Conservation (phyloP, 2,888 invertebrate genomes). For the Drosophila kuntzei region DNA sequence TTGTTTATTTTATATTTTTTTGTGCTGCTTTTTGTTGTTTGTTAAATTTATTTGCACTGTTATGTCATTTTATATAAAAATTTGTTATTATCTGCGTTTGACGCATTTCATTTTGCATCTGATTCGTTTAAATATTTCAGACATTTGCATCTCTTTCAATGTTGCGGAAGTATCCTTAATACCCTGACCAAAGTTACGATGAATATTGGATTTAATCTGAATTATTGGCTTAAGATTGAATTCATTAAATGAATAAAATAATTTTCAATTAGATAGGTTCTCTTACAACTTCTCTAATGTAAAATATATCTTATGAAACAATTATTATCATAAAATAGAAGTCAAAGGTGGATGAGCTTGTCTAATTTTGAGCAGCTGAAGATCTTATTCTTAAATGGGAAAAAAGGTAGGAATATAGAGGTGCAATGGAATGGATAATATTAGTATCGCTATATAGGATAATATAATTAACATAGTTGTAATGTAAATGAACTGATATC, state of each 20-base stretch:
- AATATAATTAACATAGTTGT: too few relatives aligned
- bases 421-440: too few relatives aligned
- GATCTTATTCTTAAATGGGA: too few relatives aligned
- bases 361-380: too few relatives aligned
- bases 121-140: slow-evolving; percentile 1
- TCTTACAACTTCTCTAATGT: background rate
- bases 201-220: background rate
- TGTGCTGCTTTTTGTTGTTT: slow-evolving; percentile 17
- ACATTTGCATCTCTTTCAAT: slow-evolving; percentile 9
- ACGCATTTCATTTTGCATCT: slow-evolving; percentile 37
- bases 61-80: slow-evolving; percentile 64
- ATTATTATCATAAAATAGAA: too few relatives aligned
- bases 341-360: too few relatives aligned
- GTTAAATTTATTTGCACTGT: slow-evolving; percentile 69
- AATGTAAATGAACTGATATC: too few relatives aligned
- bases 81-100: slow-evolving; percentile 27
- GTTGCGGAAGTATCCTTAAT: slow-evolving; percentile 39
- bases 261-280: background rate
- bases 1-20: slow-evolving; percentile 16
- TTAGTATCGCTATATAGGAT: too few relatives aligned
- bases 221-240: background rate
- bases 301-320: background rate
- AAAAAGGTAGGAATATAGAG: too few relatives aligned
- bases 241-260: background rate
- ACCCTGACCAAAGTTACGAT: background rate